Evolutionary conservation across 37 sponge, comb jelly and placozoan species (phyloP).

Genomic region (Petrosia ficiformis): DNA sequence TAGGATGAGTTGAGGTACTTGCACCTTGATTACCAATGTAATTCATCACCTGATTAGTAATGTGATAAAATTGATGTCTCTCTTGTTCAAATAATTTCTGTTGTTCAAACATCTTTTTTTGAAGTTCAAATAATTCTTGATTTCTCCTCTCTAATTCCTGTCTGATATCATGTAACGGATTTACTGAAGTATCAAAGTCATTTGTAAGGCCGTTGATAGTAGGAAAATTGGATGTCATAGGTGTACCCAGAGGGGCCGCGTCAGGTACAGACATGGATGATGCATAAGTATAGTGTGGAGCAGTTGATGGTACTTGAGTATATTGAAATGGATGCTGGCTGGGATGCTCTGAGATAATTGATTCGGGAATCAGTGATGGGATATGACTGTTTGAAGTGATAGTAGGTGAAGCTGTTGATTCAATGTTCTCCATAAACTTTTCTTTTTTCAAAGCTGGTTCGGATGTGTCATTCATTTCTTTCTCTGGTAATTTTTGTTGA

Average conservation of each 20-base stretch:
- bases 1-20: not conserved
- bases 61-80: constrained; percentile 45
- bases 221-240: not conserved
- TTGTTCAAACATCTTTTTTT: constrained; percentile 47
- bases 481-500: constrained; percentile 25
- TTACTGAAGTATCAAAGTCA: not conserved
- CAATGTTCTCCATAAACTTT: not conserved
- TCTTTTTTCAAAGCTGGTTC: not conserved
- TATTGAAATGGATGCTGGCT: not conserved
- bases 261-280: not conserved
- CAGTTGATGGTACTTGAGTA: not conserved
- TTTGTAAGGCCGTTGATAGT: not conserved
- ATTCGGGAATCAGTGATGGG: not conserved
- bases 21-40: constrained; percentile 3
- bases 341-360: not conserved
- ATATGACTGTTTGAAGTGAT: too few species aligned
- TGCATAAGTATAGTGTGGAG: not conserved
- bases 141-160: constrained; percentile 45
- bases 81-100: constrained; percentile 52
- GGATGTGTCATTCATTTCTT: constrained; percentile 15
- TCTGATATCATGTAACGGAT: constrained; percentile 14
- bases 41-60: constrained; percentile 43
- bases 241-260: not conserved
- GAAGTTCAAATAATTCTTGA: constrained; percentile 48
- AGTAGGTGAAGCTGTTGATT: not conserved